Conservation (phyloP, 2,888 invertebrate species). For the Ochlodes sylvanus region DNA sequence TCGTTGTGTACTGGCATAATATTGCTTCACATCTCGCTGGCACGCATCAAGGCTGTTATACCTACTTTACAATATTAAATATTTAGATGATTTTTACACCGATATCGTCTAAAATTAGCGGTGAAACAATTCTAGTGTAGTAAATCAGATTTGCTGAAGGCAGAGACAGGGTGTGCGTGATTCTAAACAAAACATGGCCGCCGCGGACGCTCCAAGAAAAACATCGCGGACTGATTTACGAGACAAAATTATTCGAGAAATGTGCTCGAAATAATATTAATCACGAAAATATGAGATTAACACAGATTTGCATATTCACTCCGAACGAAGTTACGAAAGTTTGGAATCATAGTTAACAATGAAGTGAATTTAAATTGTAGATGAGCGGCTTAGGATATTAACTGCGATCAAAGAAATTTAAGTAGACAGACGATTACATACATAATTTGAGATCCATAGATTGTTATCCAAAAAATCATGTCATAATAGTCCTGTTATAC, state of each 20-base stretch:
- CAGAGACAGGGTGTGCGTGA: constrained; percentile 80
- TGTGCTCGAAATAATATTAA: constrained; percentile 79
- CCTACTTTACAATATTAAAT: constrained; percentile 33
- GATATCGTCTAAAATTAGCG: constrained; percentile 56
- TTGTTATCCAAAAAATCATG: too few species aligned
- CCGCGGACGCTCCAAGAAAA: constrained; percentile 77
- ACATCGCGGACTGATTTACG: constrained; percentile 82
- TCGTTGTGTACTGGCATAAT: background rate
- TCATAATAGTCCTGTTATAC: too few species aligned
- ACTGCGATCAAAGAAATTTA: too few species aligned
- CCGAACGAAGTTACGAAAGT: constrained; percentile 41
- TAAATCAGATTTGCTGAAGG: constrained; percentile 76
- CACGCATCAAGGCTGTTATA: background rate
- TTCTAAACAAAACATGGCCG: constrained; percentile 80
- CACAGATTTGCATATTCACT: constrained; percentile 63
- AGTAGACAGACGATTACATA: too few species aligned
- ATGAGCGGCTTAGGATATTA: too few species aligned
- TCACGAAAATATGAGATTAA: constrained; percentile 71
- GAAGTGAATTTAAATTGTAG: too few species aligned
- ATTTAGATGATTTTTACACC: constrained; percentile 50
- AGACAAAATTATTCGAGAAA: constrained; percentile 80
- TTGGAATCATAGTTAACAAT: constrained; percentile 12
- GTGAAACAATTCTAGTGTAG: constrained; percentile 62
- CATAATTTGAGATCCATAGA: too few species aligned
- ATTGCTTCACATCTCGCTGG: background rate